Evolutionary conservation across 2,113 vertebrate genomes (phyloP), one percentile per base, ranked within the genome.

Genomic region (Aleadryas rufinucha): DNA sequence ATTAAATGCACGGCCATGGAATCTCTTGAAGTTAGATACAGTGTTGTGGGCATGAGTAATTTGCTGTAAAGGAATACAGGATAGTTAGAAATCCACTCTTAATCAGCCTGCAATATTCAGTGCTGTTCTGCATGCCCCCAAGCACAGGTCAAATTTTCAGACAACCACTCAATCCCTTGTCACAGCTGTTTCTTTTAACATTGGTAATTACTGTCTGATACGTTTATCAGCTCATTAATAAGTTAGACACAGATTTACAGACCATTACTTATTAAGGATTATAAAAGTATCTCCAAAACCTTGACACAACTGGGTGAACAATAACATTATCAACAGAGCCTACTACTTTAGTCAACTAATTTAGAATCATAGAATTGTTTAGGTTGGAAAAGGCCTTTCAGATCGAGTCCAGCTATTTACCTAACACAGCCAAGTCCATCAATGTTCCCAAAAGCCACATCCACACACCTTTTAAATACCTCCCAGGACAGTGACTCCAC

Each of bases 11-110:
- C 98, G 97, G 42, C 98, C 98, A 93, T 98, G 98, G 80, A 98
- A 98, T 79, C 97, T 98, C 97, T 98, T 99, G 95, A 99, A 99
- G 96, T 98, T 97, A 77, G 95, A 98, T 41, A 98, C 97, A 2
- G 98, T 98, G 92, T 98, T 98, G 92, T 97, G 98, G 21, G 98
- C 98, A 94, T 99, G 98, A 95, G 98, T 98, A 83, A 99, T 98
- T 96, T 98, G 97, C 98, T 99, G 94, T 22, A 90, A 94, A 88
- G 45, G 95, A 97, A 79, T 47, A 97, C 6, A 87, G 11, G 8
- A 52, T 13, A 75, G 68, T 90, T 57, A 90, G 41, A 90, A 84
- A 92, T 28, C 11, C 31, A 74, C 19, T 42, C n/a, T 49, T 71
- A 31, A 57, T 21, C 31, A 57, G 10, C 5, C 54, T 52, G 54